Evolutionary conservation across 2,888 invertebrate genomes (phyloP).

Genomic region (Caenorhabditis auriculariae): DNA sequence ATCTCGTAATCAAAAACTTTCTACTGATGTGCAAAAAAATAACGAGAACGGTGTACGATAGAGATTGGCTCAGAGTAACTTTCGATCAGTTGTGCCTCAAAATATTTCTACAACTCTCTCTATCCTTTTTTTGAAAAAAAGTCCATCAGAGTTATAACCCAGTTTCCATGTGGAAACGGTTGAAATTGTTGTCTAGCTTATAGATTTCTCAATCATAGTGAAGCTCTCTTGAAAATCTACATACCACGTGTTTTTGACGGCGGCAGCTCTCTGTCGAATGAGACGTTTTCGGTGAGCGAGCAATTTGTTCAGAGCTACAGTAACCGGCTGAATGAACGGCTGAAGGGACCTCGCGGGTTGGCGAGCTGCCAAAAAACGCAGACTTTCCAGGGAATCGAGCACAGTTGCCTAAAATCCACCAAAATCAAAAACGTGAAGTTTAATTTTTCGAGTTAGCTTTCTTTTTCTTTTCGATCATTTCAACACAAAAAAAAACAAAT

Average conservation of each 20-base stretch:
- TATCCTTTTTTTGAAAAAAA: no score
- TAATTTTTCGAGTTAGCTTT: background rate
- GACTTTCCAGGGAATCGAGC: conserved; percentile 12
- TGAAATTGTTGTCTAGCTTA: no score
- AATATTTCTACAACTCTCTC: no score
- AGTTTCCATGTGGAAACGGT: no score
- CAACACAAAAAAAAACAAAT: background rate
- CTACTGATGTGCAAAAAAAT: background rate
- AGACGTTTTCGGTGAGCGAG: conserved; percentile 21
- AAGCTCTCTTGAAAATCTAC: conserved; percentile 3
- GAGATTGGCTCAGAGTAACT: no score
- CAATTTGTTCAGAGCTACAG: conserved; percentile 5
- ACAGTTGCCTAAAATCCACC: conserved; percentile 9
- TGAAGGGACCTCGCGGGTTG: conserved; percentile 8
- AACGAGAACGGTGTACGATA: no score
- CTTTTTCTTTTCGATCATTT: background rate
- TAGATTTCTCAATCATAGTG: no score
- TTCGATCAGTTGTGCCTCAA: no score
- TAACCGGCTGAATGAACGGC: conserved; percentile 13
- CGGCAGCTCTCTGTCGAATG: conserved; percentile 11
- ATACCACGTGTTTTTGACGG: conserved; percentile 3
- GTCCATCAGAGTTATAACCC: no score
- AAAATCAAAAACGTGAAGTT: background rate
- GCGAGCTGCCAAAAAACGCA: conserved; percentile 3
- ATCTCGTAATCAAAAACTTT: background rate